Evolutionary conservation across 2,113 vertebrate species (phyloP), one percentile per base, ranked within the genome.

Genomic region (Carassius gibelio): DNA sequence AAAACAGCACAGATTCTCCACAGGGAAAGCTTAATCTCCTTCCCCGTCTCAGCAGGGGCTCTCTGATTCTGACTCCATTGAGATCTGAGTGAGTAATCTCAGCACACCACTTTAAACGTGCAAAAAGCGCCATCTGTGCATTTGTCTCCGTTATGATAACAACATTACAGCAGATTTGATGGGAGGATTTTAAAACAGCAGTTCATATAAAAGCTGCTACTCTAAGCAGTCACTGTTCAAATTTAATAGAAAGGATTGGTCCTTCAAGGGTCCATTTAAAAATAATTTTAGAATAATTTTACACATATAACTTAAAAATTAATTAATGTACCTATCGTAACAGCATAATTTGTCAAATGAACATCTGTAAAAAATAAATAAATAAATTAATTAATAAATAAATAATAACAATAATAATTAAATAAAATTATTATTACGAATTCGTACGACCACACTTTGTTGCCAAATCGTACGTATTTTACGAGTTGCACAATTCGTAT

Each of bases 11-110:
- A 69, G 45, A 82, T 82, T 82, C 80, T 82, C 80, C 66, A 36
- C 80, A 71, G 80, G 80, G 80, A 82, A 52, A 55, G 45, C 17
- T 82, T 82, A 82, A 68, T 82, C 80, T 82, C 80, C 64, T 21
- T 69, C 64, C 14, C 8, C 45, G 45, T 82, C 80, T 82, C 80
- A 8, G 26, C 45, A 1, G 62, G 80, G 64, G 48, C 48, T 82
- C 62, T 71, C 45, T 55, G 64, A 71, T 82, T 82, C 48, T 71
- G 78, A 81, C 61, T 81, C 21, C 61, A 66, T 23, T 9, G 64
- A 52, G 80, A 81, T 81, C 59, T 64, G 79, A 81, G 61, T 23
- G 23, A 82, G 66, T 71, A 81, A 81, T 81, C 78, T 26, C 61
- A 81, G 61, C 61, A 45, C 5, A 71, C 11, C 64, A 52, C 64